These are phyloP conservation scores for Marasmarcha lunaedactyla DNA, from an alignment of 2,888 invertebrate species.

Conservation along the genomic window DNA sequence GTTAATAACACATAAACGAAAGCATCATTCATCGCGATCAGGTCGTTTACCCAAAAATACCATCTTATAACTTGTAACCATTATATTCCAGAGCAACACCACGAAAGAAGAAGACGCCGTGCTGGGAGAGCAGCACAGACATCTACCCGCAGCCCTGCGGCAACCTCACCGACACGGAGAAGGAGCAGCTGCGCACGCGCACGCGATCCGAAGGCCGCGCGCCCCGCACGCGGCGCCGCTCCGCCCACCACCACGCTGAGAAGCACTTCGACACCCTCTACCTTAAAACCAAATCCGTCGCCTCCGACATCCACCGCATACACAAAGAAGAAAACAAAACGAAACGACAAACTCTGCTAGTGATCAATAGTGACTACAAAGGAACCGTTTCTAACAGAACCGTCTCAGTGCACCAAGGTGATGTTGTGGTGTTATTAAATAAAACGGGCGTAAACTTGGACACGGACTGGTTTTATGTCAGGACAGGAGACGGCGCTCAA, in stretches of 20 bases:
- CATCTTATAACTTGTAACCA: too few relatives aligned
- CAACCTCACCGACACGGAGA: slow-evolving; percentile 85
- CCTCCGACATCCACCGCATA: slow-evolving; percentile 35
- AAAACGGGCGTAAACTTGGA: slow-evolving; percentile 60
- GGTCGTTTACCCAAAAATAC: too few relatives aligned
- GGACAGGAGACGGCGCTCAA: slow-evolving; percentile 76
- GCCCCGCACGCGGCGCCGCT: slow-evolving; percentile 36
- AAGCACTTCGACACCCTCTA: slow-evolving; percentile 80
- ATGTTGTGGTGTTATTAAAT: slow-evolving; percentile 78
- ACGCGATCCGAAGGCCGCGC: slow-evolving; percentile 78
- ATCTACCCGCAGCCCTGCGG: slow-evolving; percentile 85
- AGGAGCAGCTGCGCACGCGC: slow-evolving; percentile 72
- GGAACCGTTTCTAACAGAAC: slow-evolving; percentile 69
- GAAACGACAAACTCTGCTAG: slow-evolving; percentile 74
- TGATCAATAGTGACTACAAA: slow-evolving; percentile 76
- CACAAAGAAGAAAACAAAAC: slow-evolving; percentile 28
- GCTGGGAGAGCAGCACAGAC: slow-evolving; percentile 86
- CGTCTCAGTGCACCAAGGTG: slow-evolving; percentile 76
- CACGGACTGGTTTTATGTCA: slow-evolving; percentile 83
- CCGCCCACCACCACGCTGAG: slow-evolving; percentile 72
- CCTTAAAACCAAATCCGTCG: slow-evolving; percentile 63
- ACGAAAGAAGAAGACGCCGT: slow-evolving; percentile 72
- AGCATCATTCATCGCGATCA: too few relatives aligned
- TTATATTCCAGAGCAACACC: too few relatives aligned
- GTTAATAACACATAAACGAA: too few relatives aligned